phyloP scores from a whole-genome alignment of 2,888 invertebrate genomes.

The Cantharis nigra region DNA sequence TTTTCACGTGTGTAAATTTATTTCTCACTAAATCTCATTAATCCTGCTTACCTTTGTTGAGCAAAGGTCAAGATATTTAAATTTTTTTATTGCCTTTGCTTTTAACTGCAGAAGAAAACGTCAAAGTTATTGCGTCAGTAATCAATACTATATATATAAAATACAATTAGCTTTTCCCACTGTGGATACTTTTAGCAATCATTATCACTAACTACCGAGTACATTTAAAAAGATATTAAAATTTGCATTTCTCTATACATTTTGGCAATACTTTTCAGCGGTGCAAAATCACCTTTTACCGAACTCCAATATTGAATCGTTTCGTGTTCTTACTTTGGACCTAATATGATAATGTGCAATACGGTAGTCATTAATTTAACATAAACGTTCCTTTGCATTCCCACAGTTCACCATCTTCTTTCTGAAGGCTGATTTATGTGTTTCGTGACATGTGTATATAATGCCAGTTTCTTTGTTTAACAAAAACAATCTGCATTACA shows the following conservation, averaged over 20 bases:
- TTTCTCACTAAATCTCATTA: conserved; percentile 36
- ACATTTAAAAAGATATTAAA: neutral
- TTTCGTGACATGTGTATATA: too few relatives aligned
- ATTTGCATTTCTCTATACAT: neutral
- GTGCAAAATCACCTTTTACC: neutral
- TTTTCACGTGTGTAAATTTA: conserved; percentile 12
- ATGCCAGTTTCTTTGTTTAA: neutral
- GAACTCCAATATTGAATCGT: neutral
- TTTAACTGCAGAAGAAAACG: conserved; percentile 19
- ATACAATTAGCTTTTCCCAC: neutral
- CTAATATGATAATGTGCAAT: neutral
- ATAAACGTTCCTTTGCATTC: neutral
- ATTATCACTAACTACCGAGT: neutral
- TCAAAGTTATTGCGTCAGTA: conserved; percentile 22
- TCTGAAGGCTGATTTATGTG: neutral
- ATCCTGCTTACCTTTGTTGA: conserved; percentile 37
- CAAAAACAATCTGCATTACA: neutral
- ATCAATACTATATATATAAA: conserved; percentile 9
- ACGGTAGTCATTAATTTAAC: neutral
- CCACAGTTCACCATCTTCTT: neutral
- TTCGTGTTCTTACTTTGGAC: neutral
- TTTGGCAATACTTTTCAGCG: neutral
- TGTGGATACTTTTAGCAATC: neutral
- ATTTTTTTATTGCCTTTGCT: neutral
- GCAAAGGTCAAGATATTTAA: conserved; percentile 33